Conservation (phyloP, 2,888 invertebrate species). For the Mantis religiosa region DNA sequence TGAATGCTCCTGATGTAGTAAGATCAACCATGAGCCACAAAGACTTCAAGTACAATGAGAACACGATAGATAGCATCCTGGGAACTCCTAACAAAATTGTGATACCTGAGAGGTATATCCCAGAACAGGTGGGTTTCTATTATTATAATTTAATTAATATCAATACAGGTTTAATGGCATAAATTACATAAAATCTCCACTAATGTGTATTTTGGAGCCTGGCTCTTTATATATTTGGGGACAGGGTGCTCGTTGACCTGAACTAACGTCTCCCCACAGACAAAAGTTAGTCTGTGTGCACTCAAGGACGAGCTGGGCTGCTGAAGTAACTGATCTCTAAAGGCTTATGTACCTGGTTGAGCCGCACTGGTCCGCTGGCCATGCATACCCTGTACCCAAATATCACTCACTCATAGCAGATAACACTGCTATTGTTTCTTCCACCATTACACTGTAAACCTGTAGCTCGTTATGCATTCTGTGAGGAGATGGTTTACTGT, state of each 20-base stretch:
- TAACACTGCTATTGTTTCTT: no score
- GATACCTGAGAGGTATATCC: conserved; percentile 88
- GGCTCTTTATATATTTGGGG: no score
- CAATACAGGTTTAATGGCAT: no score
- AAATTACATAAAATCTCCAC: no score
- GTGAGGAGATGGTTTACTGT: no score
- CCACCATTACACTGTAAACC: no score
- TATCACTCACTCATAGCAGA: no score
- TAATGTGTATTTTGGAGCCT: no score
- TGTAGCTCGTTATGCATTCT: no score
- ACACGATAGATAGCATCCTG: conserved; percentile 80
- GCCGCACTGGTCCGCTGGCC: neutral
- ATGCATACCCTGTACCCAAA: neutral
- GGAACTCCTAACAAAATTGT: conserved; percentile 85
- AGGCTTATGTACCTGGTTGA: neutral
- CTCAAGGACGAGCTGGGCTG: neutral
- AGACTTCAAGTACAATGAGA: conserved; percentile 67
- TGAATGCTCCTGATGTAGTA: conserved; percentile 77
- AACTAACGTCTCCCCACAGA: neutral
- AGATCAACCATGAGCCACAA: conserved; percentile 66
- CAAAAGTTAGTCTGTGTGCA: neutral
- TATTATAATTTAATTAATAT: no score
- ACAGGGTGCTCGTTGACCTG: neutral
- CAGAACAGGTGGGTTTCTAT: conserved; percentile 63
- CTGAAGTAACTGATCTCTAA: neutral